These are phyloP conservation scores for Gymnopithys bicolor DNA, from an alignment of 2,797 vertebrate genomes.

Conservation along the genomic window DNA sequence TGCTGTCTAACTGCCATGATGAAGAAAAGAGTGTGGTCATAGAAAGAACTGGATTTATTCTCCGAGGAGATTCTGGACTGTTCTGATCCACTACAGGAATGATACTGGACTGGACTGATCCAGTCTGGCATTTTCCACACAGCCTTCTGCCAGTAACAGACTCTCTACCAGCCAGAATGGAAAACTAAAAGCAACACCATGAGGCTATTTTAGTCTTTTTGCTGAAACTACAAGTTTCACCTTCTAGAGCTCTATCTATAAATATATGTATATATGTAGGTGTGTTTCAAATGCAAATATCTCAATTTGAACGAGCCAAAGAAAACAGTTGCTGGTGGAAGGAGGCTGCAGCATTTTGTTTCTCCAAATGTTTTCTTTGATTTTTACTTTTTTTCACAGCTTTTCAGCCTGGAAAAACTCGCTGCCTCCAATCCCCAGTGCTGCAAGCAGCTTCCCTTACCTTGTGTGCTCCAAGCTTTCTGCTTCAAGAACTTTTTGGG, in stretches of 20 bases:
- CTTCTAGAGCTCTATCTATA: neutral
- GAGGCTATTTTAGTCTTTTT: neutral
- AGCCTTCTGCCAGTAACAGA: neutral
- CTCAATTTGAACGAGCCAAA: neutral
- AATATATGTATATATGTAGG: neutral
- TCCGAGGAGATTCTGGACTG: neutral
- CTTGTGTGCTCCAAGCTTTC: neutral
- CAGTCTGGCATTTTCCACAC: neutral
- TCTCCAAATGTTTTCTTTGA: neutral
- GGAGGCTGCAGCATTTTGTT: neutral
- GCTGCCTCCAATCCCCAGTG: neutral
- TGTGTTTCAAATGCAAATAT: constrained; percentile 13
- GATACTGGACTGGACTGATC: neutral
- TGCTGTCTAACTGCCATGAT: accelerated
- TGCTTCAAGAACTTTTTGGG: neutral
- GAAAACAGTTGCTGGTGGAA: neutral
- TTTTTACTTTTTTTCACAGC: neutral
- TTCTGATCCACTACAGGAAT: neutral
- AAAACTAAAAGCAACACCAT: neutral
- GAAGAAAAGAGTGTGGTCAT: neutral
- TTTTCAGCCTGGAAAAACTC: neutral
- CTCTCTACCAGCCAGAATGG: neutral
- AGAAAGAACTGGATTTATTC: neutral
- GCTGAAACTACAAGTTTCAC: constrained; percentile 1
- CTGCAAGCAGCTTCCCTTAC: neutral